phyloP scores from a whole-genome alignment of 2,113 vertebrate genomes.

The Progne subis region DNA sequence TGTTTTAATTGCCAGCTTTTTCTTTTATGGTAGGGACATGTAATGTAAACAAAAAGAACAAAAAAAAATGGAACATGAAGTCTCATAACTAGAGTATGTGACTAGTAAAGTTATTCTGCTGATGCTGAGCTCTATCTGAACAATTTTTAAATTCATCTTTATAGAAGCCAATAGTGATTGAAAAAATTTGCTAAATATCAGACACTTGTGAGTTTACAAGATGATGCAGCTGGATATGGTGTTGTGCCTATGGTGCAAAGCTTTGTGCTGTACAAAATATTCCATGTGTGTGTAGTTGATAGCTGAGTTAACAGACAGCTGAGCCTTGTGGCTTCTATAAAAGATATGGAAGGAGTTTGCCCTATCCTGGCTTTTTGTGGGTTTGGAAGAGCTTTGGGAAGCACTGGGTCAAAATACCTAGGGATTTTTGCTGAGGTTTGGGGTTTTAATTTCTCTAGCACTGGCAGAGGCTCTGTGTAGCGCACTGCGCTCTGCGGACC shows the following conservation, averaged over 20 bases:
- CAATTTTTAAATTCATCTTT: background rate
- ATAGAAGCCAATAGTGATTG: rapidly evolving
- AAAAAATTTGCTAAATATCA: background rate
- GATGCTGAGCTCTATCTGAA: background rate
- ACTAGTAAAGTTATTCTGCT: background rate
- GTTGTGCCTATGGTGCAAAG: background rate
- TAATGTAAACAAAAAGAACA: background rate
- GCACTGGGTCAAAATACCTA: background rate
- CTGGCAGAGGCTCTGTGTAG: rapidly evolving
- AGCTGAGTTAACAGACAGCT: background rate
- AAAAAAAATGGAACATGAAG: rapidly evolving
- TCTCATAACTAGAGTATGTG: rapidly evolving
- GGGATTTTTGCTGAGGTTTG: background rate
- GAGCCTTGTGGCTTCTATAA: background rate
- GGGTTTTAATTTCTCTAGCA: rapidly evolving
- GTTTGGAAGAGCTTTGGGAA: background rate
- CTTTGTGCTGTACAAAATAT: too few relatives aligned
- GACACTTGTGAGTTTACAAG: background rate
- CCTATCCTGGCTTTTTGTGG: background rate
- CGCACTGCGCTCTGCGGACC: rapidly evolving
- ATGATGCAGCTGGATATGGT: rapidly evolving
- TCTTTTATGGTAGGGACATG: background rate
- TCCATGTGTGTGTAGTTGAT: rapidly evolving
- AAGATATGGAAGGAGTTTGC: rapidly evolving
- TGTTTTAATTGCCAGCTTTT: background rate